Evolutionary conservation across 2,113 vertebrate genomes (phyloP), one percentile per base, ranked within the genome.

Genomic region (Sinocyclocheilus maitianheensis): DNA sequence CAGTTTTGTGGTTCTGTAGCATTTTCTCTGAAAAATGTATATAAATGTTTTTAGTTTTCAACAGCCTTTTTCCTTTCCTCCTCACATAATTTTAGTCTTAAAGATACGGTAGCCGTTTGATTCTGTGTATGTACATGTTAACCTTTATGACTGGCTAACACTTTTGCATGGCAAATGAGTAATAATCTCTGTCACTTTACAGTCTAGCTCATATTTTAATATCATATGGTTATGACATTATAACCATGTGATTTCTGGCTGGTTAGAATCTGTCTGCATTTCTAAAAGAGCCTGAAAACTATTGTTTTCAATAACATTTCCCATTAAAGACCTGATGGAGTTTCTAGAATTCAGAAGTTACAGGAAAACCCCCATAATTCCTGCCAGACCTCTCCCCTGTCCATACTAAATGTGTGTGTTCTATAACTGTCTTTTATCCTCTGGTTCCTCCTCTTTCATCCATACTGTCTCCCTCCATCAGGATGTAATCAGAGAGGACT

Each of bases 401-500:
- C 60, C 62, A 62, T 48, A 30, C 62, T 87, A 48, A 46, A 79
- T 26, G 4, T 81, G 16, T 71, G 8, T 85, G 14, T 83, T 81
- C 76, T 85, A 37, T 37, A 30, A 34, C 20, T 46, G 43, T 46
- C 43, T 46, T 46, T 46, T 10, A 46, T 46, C 43, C 43, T 90
- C 43, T 69, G 3, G 53, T 67, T 83, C 51, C 55, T 37, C 83
- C 26, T 63, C 48, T 76, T 77, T 63, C 84, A 62, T 51, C 46
- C 58, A 1, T 75, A 30, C 72, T 85, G 20, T 88, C 60, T 65
- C 72, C 55, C 83, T 90, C 58, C 67, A 92, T 94, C 95, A 99
- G 97, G 96, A 95, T 92, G 94, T 97, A 95, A 99, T 99, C 96
- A 94, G 95, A 95, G 97, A 99, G 94, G 97, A 98, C 91, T 95